These are phyloP conservation scores for Enteromius radiatus DNA, from an alignment of 2,797 vertebrate species.

Conservation along the genomic window DNA sequence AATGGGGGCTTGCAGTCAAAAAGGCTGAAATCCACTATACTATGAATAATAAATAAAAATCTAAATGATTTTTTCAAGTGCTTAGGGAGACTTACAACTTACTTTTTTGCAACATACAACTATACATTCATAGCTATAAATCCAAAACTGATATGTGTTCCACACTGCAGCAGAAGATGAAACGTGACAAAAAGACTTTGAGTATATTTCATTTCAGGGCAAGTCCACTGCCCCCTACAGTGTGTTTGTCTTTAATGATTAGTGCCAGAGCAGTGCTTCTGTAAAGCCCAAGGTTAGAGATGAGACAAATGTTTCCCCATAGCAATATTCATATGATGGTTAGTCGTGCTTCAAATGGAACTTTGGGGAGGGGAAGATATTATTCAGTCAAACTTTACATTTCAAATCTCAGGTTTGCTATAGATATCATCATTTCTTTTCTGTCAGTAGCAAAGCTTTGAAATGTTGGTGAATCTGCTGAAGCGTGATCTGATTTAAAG, in stretches of 20 bases:
- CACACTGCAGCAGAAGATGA: neutral
- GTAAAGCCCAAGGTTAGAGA: conserved; percentile 18
- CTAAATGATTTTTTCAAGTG: too few relatives aligned
- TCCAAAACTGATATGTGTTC: neutral
- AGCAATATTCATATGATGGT: conserved; percentile 20
- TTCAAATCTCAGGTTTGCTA: conserved; percentile 11
- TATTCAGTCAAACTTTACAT: neutral
- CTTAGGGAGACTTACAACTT: neutral
- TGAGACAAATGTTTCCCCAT: conserved; percentile 27
- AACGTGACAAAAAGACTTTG: neutral
- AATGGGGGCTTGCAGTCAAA: neutral
- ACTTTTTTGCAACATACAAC: too few relatives aligned
- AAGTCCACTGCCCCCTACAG: conserved; percentile 46
- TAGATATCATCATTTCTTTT: neutral
- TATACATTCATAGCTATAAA: neutral
- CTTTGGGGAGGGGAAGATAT: neutral
- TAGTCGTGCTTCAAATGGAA: neutral
- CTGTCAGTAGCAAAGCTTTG: neutral
- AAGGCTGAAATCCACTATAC: neutral
- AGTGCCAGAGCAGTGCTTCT: conserved; percentile 39
- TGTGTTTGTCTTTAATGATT: conserved; percentile 47
- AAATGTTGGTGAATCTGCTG: neutral
- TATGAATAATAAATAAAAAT: neutral
- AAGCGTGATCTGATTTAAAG: neutral
- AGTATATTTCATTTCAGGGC: conserved; percentile 36